Conservation (phyloP, 2,888 invertebrate genomes). For the Allophyes oxyacanthae region DNA sequence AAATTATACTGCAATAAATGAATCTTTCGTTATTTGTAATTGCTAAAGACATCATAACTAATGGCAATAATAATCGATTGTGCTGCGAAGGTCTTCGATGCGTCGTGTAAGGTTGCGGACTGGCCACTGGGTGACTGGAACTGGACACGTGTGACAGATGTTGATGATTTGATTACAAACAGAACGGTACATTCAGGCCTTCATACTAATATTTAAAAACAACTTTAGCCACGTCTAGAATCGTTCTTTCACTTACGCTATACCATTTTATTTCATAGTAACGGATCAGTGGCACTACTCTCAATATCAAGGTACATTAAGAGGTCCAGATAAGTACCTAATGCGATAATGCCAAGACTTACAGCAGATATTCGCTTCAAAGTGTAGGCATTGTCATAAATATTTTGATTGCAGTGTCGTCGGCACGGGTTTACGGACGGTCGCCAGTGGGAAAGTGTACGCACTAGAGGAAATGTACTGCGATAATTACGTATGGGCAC, state of each 20-base stretch:
- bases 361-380: slow-evolving; percentile 6
- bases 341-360: neutral
- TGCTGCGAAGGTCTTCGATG: slow-evolving; percentile 9
- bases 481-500: neutral
- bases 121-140: no score
- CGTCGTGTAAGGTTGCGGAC: neutral
- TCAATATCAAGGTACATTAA: slow-evolving; percentile 35
- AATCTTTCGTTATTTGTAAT: slow-evolving; percentile 1
- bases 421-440: neutral
- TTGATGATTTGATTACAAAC: neutral
- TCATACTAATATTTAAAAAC: neutral
- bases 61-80: slow-evolving; percentile 19
- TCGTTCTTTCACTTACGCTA: slow-evolving; percentile 10
- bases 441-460: neutral
- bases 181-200: neutral
- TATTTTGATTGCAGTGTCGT: no score
- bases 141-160: slow-evolving; percentile 5
- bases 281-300: slow-evolving; percentile 20
- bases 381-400: no score
- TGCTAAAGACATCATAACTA: slow-evolving; percentile 2
- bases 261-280: slow-evolving; percentile 1
- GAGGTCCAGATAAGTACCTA: slow-evolving; percentile 12
- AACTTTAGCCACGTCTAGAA: neutral
- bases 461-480: neutral
- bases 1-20: neutral